Evolutionary conservation across 1,140 invertebrate species (phyloP).

Genomic region (Dendrolimus kikuchii): DNA sequence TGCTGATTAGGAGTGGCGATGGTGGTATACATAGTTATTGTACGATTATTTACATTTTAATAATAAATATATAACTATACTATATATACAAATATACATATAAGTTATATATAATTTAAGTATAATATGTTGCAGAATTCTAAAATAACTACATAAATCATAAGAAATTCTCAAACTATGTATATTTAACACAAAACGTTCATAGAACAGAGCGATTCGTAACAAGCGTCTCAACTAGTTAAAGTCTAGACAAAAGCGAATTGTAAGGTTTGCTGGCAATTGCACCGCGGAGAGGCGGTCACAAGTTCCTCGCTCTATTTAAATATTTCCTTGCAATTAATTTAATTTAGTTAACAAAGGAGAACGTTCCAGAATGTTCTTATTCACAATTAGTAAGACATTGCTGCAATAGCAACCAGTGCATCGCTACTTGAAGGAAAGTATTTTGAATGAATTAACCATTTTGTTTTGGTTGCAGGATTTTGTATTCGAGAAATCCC

Average conservation of each 20-base stretch:
- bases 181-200: too few relatives aligned
- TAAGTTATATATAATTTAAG: too few relatives aligned
- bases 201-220: conserved; percentile 22
- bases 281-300: conserved; percentile 34
- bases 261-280: conserved; percentile 51
- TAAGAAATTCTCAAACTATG: too few relatives aligned
- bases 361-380: conserved; percentile 32
- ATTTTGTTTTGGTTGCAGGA: conserved; percentile 5
- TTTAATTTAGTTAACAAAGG: conserved; percentile 65
- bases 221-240: conserved; percentile 39
- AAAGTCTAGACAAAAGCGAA: conserved; percentile 51
- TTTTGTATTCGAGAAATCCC: background rate
- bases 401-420: conserved; percentile 35
- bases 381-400: conserved; percentile 53
- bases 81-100: too few relatives aligned
- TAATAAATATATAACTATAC: too few relatives aligned
- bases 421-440: conserved; percentile 19
- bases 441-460: conserved; percentile 4
- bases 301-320: conserved; percentile 43
- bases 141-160: too few relatives aligned
- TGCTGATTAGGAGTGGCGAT: too few relatives aligned
- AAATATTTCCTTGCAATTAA: conserved; percentile 66
- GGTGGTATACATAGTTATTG: too few relatives aligned
- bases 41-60: too few relatives aligned
- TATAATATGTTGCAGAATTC: too few relatives aligned